Percentiles rank a stretch among this genome's conserved stretches.
phyloP scores from a whole-genome alignment of 2,888 invertebrate genomes.

The Conistra vaccinii region DNA sequence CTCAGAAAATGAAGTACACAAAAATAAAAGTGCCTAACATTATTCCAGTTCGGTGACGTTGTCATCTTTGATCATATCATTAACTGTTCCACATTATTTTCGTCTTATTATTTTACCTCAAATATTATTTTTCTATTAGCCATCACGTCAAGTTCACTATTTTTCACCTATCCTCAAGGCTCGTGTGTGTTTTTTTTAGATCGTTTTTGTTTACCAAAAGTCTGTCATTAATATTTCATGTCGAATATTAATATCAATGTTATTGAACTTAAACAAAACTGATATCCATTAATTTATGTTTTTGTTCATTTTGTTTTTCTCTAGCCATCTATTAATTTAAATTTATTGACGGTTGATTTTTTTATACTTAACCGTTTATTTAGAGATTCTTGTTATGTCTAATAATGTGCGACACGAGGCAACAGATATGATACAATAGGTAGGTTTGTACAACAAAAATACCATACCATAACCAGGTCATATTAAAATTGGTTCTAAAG shows the following conservation, averaged over 20 bases:
- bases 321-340: background rate
- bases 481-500: background rate
- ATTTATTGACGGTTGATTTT: background rate
- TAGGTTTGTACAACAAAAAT: background rate
- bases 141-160: background rate
- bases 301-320: background rate
- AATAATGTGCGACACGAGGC: background rate
- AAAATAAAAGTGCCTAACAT: background rate
- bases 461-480: background rate
- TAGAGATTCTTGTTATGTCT: background rate
- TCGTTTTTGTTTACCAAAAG: constrained; percentile 13
- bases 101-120: background rate
- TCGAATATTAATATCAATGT: background rate
- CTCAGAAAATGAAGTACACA: background rate
- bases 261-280: background rate
- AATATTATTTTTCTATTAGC: background rate
- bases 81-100: background rate
- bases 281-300: background rate
- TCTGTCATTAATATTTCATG: background rate
- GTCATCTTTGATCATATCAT: background rate
- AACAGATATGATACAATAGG: background rate
- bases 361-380: background rate
- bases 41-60: background rate
- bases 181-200: background rate
- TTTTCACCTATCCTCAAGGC: background rate